These are phyloP conservation scores for Geococcyx californianus DNA, from an alignment of 2,113 vertebrate species.

Conservation along the genomic window DNA sequence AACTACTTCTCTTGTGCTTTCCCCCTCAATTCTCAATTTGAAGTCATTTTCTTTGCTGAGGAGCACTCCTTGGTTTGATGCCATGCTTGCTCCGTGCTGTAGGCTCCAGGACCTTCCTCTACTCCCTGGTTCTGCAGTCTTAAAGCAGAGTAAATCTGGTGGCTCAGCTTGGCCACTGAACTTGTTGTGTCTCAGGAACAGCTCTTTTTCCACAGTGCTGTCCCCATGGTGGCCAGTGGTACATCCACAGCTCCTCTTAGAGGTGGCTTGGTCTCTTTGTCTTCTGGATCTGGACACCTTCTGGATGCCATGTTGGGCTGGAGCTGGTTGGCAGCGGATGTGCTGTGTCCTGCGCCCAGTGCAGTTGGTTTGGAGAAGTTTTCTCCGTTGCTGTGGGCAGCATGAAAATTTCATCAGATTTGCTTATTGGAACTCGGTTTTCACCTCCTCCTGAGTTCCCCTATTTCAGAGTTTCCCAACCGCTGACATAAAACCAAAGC, in stretches of 20 bases:
- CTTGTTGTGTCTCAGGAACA: no score
- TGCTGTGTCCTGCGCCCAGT: neutral
- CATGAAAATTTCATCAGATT: neutral
- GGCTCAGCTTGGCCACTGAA: rapidly evolving
- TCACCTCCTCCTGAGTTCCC: neutral
- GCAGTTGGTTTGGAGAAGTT: neutral
- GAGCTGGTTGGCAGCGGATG: rapidly evolving
- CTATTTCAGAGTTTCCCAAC: rapidly evolving
- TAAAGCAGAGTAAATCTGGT: no score
- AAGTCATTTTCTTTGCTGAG: neutral
- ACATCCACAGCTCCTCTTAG: neutral
- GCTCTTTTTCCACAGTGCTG: neutral
- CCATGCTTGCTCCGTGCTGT: neutral
- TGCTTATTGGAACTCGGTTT: rapidly evolving
- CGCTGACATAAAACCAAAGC: neutral
- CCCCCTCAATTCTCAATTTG: neutral
- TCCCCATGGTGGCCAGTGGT: rapidly evolving
- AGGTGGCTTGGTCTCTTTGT: rapidly evolving
- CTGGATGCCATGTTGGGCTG: rapidly evolving
- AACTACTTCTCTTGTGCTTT: no score
- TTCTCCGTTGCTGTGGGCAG: rapidly evolving
- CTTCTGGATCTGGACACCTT: neutral
- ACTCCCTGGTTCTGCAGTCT: neutral
- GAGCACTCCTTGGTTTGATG: neutral
- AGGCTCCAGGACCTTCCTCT: rapidly evolving